Base-by-base conservation (phyloP, 2,797 vertebrate species). In the Lepus townsendii region DNA sequence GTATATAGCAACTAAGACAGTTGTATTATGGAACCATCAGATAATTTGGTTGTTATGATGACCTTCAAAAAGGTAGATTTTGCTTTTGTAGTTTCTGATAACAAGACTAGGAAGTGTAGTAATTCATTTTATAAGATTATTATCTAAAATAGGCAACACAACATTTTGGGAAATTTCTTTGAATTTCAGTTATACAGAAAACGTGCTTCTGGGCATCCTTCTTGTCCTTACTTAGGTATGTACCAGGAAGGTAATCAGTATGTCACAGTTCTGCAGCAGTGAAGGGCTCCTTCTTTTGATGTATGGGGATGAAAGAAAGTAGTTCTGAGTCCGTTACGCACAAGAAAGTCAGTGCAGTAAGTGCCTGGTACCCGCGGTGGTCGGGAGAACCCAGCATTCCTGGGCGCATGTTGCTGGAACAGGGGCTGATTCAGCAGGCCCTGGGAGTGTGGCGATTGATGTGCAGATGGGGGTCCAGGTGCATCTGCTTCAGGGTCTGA, bases 51-150 rank as follows among this genome's bases (percentile, higher is more conserved):
- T 71, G 32, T 27, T 63, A 50, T 72, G 30, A 27, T 73, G 79
- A 73, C 7, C 52, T 88, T 88, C 77, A 87, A 75, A 93, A 88
- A 93, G 42, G 42, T 62, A 57, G 20, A 47, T 77, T 63, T 35
- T 95, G 27, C 62, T 89, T 92, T 62, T 88, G 4, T 75, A 20
- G 42, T 47, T 20, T 77, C 26, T 50, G 60, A 63, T 83, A n/a
- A 42, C 52, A 26, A 57, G 32, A 38, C 27, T 88, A n/a, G 71
- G 19, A 68, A 32, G 14, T 71, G 52, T 24, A 12, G 35, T 38
- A 26, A 79, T 69, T 95, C 54, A 80, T 76, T 91, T 30, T 83
- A 63, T 27, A 65, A 93, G 42, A 63, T 88, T 63, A 71, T 57
- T 83, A 7, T 88, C 54, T 9, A 60, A 54, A 84, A 78, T 65